A percentile compares a stretch with the other conserved stretches of the same genome.
Evolutionary conservation across 1,140 invertebrate species (phyloP).

Genomic region (Daktulosphaira vitifoliae): DNA sequence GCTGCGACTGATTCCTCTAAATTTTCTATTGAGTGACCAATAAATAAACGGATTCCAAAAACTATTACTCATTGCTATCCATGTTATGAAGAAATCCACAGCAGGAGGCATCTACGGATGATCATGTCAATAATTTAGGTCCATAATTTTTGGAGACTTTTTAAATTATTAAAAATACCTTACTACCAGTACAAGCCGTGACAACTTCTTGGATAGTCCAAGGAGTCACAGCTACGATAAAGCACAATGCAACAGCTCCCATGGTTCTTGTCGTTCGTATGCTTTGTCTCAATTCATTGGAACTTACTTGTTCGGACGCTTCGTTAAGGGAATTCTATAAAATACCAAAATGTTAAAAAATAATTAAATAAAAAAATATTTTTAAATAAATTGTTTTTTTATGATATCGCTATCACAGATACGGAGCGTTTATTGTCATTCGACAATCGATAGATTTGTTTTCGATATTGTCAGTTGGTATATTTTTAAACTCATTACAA

Average conservation of each 20-base stretch:
- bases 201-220: conserved; percentile 83
- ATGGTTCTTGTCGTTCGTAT: conserved; percentile 71
- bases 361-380: too few species aligned
- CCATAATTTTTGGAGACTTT: neutral
- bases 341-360: too few species aligned
- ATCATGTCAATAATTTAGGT: conserved; percentile 24
- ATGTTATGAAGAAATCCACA: conserved; percentile 72
- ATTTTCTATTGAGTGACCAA: conserved; percentile 76
- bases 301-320: conserved; percentile 39
- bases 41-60: conserved; percentile 83
- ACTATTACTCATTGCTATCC: conserved; percentile 75
- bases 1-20: conserved; percentile 66
- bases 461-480: too few species aligned
- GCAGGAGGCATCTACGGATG: conserved; percentile 58
- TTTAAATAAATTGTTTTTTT: too few species aligned
- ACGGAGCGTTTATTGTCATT: too few species aligned
- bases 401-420: too few species aligned
- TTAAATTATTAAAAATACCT: conserved; percentile 43
- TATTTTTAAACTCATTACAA: too few species aligned
- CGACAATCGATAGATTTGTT: too few species aligned
- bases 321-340: conserved; percentile 1
- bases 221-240: conserved; percentile 79
- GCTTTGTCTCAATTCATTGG: conserved; percentile 63
- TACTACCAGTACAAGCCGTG: conserved; percentile 71
- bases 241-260: conserved; percentile 78